phyloP scores from a whole-genome alignment of 2,888 invertebrate genomes.

The Rhimphoctona megacephalus region DNA sequence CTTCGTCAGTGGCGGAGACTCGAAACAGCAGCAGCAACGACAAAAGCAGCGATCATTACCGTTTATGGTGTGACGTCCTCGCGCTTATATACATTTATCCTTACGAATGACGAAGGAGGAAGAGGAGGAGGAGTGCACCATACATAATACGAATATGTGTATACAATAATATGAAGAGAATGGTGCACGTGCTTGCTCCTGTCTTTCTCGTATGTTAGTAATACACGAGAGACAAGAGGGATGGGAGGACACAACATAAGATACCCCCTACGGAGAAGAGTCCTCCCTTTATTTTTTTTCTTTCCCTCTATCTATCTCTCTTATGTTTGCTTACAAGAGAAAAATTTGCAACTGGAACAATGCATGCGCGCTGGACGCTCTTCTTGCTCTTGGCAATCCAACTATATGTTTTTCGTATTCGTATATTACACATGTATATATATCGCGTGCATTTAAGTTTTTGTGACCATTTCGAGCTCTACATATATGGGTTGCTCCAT shows the following conservation, averaged over 20 bases:
- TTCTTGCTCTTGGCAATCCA: slow-evolving; percentile 52
- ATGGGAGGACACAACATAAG: slow-evolving; percentile 64
- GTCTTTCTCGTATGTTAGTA: slow-evolving; percentile 62
- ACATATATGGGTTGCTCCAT: neutral
- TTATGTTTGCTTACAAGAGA: slow-evolving; percentile 77
- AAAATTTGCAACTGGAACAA: slow-evolving; percentile 84
- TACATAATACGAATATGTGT: slow-evolving; percentile 37
- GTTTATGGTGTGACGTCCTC: slow-evolving; percentile 61
- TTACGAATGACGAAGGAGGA: slow-evolving; percentile 43
- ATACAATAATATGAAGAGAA: slow-evolving; percentile 41
- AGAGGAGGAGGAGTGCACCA: slow-evolving; percentile 23
- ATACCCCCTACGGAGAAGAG: slow-evolving; percentile 79
- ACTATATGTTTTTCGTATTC: slow-evolving; percentile 45
- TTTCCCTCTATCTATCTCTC: slow-evolving; percentile 42
- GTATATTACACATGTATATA: slow-evolving; percentile 49
- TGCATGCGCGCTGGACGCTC: slow-evolving; percentile 73
- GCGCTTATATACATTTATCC: slow-evolving; percentile 52
- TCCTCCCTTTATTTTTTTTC: slow-evolving; percentile 34
- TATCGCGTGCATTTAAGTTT: slow-evolving; percentile 21
- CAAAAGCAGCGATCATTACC: slow-evolving; percentile 60
- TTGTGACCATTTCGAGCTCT: slow-evolving; percentile 20
- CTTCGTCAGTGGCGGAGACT: slow-evolving; percentile 44
- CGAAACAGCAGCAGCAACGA: slow-evolving; percentile 36
- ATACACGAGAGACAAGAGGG: slow-evolving; percentile 65
- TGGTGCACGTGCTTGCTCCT: slow-evolving; percentile 62